Percentiles rank a stretch among this genome's conserved stretches.
phyloP scores from a whole-genome alignment of 2,888 invertebrate species.

The Galeruca laticollis region DNA sequence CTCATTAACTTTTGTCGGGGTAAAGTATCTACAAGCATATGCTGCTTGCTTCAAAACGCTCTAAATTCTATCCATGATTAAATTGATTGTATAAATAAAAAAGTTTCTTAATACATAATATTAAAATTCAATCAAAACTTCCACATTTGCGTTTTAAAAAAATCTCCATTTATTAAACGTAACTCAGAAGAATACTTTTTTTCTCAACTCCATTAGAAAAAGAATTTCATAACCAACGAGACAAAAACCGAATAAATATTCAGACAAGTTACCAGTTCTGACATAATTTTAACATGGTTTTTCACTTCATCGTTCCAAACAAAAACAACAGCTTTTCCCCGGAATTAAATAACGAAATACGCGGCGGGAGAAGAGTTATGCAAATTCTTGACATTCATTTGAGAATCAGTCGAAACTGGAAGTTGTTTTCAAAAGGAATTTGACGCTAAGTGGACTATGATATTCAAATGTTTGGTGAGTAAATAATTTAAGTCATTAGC shows the following conservation, averaged over 20 bases:
- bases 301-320: conserved; percentile 43
- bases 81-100: too few relatives aligned
- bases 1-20: too few relatives aligned
- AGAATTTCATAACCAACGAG: conserved; percentile 24
- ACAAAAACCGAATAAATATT: conserved; percentile 39
- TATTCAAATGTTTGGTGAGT: conserved; percentile 28
- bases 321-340: conserved; percentile 39
- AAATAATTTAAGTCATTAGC: conserved; percentile 8
- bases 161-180: too few relatives aligned
- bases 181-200: conserved; percentile 17
- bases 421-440: conserved; percentile 28
- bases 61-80: too few relatives aligned
- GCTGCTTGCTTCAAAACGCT: too few relatives aligned
- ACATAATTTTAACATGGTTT: conserved; percentile 43
- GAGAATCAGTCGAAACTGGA: conserved; percentile 32
- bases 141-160: conserved; percentile 8
- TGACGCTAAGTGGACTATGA: conserved; percentile 33
- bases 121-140: conserved; percentile 12
- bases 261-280: conserved; percentile 39
- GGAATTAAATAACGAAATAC: conserved; percentile 40
- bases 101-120: too few relatives aligned
- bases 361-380: conserved; percentile 25
- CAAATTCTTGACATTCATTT: conserved; percentile 38
- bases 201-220: conserved; percentile 35
- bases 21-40: too few relatives aligned